These are phyloP conservation scores for Syrmaticus mikado DNA, from an alignment of 2,113 vertebrate species.

Conservation along the genomic window DNA sequence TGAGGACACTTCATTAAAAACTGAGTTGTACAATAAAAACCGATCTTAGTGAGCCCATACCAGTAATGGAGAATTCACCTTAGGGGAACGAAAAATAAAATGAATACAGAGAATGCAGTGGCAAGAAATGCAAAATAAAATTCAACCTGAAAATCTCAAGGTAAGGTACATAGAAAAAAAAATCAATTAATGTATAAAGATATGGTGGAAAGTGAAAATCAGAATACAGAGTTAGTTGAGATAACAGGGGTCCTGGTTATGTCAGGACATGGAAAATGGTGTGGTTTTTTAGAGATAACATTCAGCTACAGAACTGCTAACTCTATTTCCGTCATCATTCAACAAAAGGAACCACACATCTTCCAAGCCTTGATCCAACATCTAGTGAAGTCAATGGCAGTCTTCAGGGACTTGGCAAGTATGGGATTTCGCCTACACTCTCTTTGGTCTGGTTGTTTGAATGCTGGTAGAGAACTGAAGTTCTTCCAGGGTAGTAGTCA, in stretches of 20 bases:
- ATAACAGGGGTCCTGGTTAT: not conserved
- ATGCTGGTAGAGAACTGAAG: not conserved
- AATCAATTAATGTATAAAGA: not conserved
- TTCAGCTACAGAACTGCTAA: not conserved
- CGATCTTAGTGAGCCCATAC: not conserved
- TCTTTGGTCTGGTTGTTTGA: not conserved
- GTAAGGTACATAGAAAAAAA: not conserved
- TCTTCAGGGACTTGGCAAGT: not conserved
- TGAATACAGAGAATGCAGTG: not conserved
- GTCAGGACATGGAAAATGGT: not conserved
- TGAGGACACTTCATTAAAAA: constrained; percentile 9
- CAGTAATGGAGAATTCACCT: not conserved
- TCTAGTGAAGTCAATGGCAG: not conserved
- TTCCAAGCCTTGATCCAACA: not conserved
- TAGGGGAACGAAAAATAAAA: not conserved
- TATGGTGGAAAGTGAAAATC: not conserved
- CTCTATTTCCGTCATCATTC: not conserved
- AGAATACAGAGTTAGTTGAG: not conserved
- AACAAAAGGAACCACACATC: not conserved
- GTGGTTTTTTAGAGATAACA: not conserved
- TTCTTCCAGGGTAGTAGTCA: not conserved
- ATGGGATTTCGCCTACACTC: not conserved
- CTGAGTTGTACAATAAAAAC: not conserved
- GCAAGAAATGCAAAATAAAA: not conserved
- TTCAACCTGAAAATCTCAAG: not conserved